phyloP scores from a whole-genome alignment of 2,797 vertebrate species.

The Macropus fuliginosus region DNA sequence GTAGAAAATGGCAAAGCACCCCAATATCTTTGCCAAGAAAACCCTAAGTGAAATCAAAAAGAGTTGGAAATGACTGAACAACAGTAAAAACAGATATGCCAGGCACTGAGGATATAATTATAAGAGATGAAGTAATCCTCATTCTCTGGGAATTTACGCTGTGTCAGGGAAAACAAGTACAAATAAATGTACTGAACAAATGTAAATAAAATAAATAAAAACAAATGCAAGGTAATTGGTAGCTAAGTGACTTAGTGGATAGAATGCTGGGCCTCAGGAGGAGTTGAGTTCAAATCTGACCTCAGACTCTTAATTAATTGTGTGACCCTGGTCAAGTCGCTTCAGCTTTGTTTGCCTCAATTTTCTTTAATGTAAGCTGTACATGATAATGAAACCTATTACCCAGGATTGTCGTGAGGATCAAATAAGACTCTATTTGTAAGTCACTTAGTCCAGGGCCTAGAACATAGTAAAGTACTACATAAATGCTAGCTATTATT shows the following conservation, averaged over 20 bases:
- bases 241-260: background rate
- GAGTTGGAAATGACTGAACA: background rate
- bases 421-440: background rate
- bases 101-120: too few relatives aligned
- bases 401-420: background rate
- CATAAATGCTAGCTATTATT: background rate
- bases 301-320: background rate
- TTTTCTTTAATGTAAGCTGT: background rate
- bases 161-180: background rate
- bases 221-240: background rate
- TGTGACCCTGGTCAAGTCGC: background rate
- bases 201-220: background rate
- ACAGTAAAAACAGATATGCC: background rate
- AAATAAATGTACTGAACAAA: background rate
- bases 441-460: background rate
- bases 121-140: too few relatives aligned
- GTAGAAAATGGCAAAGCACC: background rate
- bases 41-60: background rate
- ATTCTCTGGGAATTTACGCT: slow-evolving; percentile 6
- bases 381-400: background rate
- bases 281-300: background rate
- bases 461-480: background rate
- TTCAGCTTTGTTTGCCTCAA: too few relatives aligned
- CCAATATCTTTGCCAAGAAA: background rate
- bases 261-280: background rate